These are phyloP conservation scores for Baccha elongata DNA, from an alignment of 2,888 invertebrate species.

Conservation along the genomic window DNA sequence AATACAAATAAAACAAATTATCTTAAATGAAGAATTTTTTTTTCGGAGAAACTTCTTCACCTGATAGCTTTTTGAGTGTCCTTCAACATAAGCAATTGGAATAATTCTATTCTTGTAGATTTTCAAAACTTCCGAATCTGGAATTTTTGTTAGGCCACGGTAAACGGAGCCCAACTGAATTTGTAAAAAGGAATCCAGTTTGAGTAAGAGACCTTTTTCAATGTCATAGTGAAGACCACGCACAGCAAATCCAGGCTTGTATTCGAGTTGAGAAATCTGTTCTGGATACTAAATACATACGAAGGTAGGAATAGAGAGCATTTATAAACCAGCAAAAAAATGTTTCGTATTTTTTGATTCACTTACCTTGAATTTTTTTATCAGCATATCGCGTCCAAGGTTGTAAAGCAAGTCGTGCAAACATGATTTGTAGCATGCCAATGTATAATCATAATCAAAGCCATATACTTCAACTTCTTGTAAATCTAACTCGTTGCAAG, in stretches of 20 bases:
- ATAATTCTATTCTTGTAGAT: slow-evolving; percentile 93
- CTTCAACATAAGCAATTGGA: slow-evolving; percentile 94
- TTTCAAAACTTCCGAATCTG: slow-evolving; percentile 92
- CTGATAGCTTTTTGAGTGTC: slow-evolving; percentile 87
- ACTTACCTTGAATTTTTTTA: slow-evolving; percentile 92
- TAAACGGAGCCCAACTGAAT: slow-evolving; percentile 98
- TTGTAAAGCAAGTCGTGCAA: slow-evolving; percentile 95
- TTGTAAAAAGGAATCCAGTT: slow-evolving; percentile 97
- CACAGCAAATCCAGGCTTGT: slow-evolving; percentile 96
- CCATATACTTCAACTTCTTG: slow-evolving; percentile 96
- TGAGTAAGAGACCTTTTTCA: slow-evolving; percentile 95
- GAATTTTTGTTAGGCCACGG: slow-evolving; percentile 90
- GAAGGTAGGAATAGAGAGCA: neutral
- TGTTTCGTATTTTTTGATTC: neutral
- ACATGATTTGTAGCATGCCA: slow-evolving; percentile 96
- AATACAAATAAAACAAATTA: too few relatives aligned
- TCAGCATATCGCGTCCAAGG: slow-evolving; percentile 92
- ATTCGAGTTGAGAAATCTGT: slow-evolving; percentile 90
- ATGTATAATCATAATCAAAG: slow-evolving; percentile 99
- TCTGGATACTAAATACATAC: slow-evolving; percentile 92
- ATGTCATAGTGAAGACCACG: slow-evolving; percentile 99
- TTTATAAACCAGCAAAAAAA: too few relatives aligned
- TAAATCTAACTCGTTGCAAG: slow-evolving; percentile 97
- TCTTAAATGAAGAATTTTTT: slow-evolving; percentile 44
- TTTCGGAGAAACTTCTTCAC: slow-evolving; percentile 82